These are phyloP conservation scores for Australoheros facetus DNA, from an alignment of 2,797 vertebrate species.

Conservation along the genomic window DNA sequence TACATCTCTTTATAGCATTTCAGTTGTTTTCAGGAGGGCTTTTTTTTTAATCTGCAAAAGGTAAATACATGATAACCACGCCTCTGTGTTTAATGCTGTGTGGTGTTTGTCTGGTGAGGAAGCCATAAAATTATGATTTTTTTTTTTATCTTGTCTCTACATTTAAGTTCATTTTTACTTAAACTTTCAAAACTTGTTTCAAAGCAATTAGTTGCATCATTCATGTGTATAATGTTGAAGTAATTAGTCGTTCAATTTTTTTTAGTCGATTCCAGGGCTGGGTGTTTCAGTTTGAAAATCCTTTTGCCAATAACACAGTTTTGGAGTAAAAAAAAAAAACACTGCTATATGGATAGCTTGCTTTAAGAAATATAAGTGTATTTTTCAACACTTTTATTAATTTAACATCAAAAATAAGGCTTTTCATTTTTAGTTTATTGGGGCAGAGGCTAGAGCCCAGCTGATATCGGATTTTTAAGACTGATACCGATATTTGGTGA, in stretches of 20 bases:
- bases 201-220: background rate
- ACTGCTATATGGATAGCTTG: background rate
- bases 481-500: background rate
- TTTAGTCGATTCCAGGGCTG: background rate
- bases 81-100: background rate
- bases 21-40: background rate
- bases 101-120: background rate
- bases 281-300: background rate
- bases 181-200: background rate
- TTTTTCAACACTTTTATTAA: background rate
- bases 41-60: background rate
- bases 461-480: background rate
- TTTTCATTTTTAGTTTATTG: too few relatives aligned
- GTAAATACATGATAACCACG: background rate
- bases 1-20: slow-evolving; percentile 5
- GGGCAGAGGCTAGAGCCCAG: too few relatives aligned
- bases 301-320: background rate
- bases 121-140: background rate
- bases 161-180: background rate
- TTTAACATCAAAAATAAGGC: background rate
- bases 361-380: background rate
- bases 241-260: background rate
- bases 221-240: background rate
- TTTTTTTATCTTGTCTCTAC: background rate
- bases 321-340: background rate